These are phyloP conservation scores for Ophthalmolycus amberensis DNA, from an alignment of 2,113 vertebrate species.

Conservation along the genomic window DNA sequence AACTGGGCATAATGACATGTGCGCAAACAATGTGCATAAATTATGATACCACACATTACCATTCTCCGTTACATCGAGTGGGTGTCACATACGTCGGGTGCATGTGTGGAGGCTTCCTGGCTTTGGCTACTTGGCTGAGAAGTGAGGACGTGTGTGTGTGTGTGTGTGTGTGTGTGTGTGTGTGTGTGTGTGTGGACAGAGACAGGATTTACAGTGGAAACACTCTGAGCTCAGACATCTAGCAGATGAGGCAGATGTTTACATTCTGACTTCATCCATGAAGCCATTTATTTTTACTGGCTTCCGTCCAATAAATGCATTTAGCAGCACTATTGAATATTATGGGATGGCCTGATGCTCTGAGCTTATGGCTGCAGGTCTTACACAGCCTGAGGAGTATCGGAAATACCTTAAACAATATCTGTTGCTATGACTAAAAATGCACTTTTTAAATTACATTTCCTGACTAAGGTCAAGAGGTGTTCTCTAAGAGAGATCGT, in stretches of 20 bases:
- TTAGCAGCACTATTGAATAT: conserved; percentile 68
- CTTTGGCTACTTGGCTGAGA: conserved; percentile 53
- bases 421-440: conserved; percentile 49
- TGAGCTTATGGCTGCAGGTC: conserved; percentile 52
- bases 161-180: not conserved
- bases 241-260: too few relatives aligned
- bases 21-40: conserved; percentile 80
- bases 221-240: too few relatives aligned
- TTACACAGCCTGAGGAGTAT: conserved; percentile 37
- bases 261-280: too few relatives aligned
- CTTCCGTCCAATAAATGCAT: conserved; percentile 71
- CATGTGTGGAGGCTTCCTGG: conserved; percentile 55
- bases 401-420: conserved; percentile 50
- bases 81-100: conserved; percentile 39
- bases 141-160: conserved; percentile 14
- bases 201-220: too few relatives aligned
- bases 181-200: too few relatives aligned
- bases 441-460: conserved; percentile 24
- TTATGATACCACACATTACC: conserved; percentile 69
- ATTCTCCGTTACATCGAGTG: conserved; percentile 59
- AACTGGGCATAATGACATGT: conserved; percentile 77
- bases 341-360: conserved; percentile 46
- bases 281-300: conserved; percentile 55
- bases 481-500: conserved; percentile 27
- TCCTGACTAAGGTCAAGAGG: conserved; percentile 51